These are phyloP conservation scores for Urocynchramus pylzowi DNA, from an alignment of 2,113 vertebrate genomes.

Conservation along the genomic window DNA sequence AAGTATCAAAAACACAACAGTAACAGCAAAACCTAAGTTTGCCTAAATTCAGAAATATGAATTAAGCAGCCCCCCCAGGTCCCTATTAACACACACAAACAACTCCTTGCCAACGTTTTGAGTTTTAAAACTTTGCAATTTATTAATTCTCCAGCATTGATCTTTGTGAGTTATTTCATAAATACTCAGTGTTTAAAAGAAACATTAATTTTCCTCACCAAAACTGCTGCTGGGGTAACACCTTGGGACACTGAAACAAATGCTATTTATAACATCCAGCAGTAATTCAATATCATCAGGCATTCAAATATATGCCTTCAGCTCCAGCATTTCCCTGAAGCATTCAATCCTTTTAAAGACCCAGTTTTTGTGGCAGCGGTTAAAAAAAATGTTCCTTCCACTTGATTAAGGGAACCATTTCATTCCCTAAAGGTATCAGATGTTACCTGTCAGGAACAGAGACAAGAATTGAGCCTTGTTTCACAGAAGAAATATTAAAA, in stretches of 20 bases:
- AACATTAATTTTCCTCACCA: background rate
- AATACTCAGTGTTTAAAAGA: background rate
- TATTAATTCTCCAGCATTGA: background rate
- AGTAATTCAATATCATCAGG: constrained; percentile 22
- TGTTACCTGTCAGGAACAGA: constrained; percentile 29
- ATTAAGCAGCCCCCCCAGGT: background rate
- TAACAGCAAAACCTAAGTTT: background rate
- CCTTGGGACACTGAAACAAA: background rate
- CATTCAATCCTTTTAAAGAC: background rate
- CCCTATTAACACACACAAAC: background rate
- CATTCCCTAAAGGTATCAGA: constrained; percentile 35
- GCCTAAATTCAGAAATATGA: background rate
- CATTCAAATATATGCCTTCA: constrained; percentile 19
- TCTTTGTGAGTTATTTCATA: background rate
- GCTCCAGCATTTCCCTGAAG: constrained; percentile 2
- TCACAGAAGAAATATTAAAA: constrained; percentile 35
- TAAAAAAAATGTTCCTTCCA: background rate
- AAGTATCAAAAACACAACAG: background rate
- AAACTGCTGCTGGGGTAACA: background rate
- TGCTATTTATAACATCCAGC: constrained; percentile 16
- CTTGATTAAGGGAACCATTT: constrained; percentile 15
- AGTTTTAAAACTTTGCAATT: background rate
- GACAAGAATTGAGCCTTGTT: constrained; percentile 46
- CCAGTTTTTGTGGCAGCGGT: background rate
- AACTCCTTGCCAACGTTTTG: background rate